These are phyloP conservation scores for Cyprinus carpio DNA, from an alignment of 2,113 vertebrate genomes.

Conservation along the genomic window DNA sequence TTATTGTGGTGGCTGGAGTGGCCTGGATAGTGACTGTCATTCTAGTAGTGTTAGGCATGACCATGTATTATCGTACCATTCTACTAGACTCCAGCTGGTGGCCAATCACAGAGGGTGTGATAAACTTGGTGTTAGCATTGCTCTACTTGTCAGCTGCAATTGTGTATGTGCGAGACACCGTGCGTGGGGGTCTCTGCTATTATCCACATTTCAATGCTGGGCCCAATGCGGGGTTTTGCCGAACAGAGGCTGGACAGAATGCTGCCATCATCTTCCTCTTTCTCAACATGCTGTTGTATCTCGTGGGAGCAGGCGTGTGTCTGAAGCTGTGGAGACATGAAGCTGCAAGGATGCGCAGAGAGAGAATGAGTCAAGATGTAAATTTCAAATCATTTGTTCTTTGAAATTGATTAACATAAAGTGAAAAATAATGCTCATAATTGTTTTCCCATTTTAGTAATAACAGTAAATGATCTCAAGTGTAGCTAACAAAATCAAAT, in stretches of 20 bases:
- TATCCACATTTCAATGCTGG: constrained; percentile 84
- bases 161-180: constrained; percentile 88
- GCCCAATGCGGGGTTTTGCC: constrained; percentile 83
- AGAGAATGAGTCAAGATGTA: constrained; percentile 81
- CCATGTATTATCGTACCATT: constrained; percentile 91
- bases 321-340: constrained; percentile 94
- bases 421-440: not conserved
- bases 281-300: constrained; percentile 82
- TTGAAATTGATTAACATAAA: not conserved
- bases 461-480: not conserved
- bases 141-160: constrained; percentile 84
- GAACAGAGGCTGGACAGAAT: constrained; percentile 88
- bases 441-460: not conserved
- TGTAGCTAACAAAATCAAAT: not conserved
- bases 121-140: constrained; percentile 83
- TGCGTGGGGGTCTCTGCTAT: constrained; percentile 88
- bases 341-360: constrained; percentile 78
- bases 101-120: constrained; percentile 88
- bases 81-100: constrained; percentile 93
- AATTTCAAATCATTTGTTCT: constrained; percentile 19
- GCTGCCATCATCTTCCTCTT: constrained; percentile 91
- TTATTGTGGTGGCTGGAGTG: constrained; percentile 85
- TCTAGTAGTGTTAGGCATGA: constrained; percentile 88
- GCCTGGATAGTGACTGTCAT: constrained; percentile 88
- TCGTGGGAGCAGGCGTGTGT: constrained; percentile 81